Evolutionary conservation across 2,113 vertebrate genomes (phyloP).

Genomic region (Polypterus bichir): DNA sequence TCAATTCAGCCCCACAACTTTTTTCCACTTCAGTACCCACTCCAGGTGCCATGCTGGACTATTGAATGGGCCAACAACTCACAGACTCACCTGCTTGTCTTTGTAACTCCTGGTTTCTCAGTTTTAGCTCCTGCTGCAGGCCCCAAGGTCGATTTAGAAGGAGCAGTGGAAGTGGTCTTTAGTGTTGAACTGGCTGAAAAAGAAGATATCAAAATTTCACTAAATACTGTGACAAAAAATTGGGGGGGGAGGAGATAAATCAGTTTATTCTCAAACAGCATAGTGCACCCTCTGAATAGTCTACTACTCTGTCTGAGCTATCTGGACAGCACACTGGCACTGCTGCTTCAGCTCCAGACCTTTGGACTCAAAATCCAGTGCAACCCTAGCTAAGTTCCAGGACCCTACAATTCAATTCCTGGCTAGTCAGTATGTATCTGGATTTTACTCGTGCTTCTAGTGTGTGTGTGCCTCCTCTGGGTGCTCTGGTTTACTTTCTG

Average conservation of each 20-base stretch:
- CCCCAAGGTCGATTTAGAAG: constrained; percentile 26
- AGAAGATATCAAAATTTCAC: neutral
- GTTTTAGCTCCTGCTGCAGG: constrained; percentile 25
- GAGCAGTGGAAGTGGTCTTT: constrained; percentile 20
- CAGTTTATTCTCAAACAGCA: neutral
- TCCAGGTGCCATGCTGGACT: neutral
- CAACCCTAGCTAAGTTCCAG: no score
- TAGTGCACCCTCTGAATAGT: no score
- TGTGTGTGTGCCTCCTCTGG: no score
- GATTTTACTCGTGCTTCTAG: no score
- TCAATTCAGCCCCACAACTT: constrained; percentile 18
- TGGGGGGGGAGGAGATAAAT: neutral
- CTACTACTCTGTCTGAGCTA: no score
- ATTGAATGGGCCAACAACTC: neutral
- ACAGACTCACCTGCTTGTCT: constrained; percentile 39
- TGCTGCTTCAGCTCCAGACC: no score
- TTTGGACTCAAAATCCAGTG: no score
- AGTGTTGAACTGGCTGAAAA: constrained; percentile 9
- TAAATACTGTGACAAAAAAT: neutral
- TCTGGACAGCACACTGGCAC: no score
- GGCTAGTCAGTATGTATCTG: no score
- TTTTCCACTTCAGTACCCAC: neutral
- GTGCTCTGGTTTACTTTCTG: no score
- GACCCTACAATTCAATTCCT: no score
- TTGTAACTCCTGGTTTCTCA: constrained; percentile 21